phyloP scores from a whole-genome alignment of 2,113 vertebrate genomes.

The Hassar affinis region DNA sequence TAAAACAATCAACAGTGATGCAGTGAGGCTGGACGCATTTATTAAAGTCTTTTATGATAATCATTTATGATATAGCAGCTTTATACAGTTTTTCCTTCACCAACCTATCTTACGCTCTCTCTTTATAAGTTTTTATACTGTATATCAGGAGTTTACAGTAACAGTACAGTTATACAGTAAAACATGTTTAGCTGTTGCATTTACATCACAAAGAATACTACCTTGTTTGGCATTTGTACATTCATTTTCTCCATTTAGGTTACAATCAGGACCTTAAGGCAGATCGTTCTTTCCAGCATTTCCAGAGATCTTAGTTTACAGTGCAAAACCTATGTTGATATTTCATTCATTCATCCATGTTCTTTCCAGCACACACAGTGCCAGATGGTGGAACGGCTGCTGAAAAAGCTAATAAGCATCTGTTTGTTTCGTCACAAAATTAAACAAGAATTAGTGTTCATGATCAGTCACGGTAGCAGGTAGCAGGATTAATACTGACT shows the following conservation, averaged over 20 bases:
- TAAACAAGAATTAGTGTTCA: slow-evolving; percentile 13
- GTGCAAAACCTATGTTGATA: slow-evolving; percentile 39
- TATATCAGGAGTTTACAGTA: neutral
- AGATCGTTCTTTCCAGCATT: slow-evolving; percentile 7
- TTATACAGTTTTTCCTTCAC: no score
- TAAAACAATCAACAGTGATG: no score
- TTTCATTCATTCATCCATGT: slow-evolving; percentile 29
- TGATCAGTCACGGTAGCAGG: no score
- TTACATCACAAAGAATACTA: neutral
- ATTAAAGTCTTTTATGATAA: no score
- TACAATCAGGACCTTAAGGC: neutral
- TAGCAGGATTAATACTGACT: no score
- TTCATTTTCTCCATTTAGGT: neutral
- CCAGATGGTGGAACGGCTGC: slow-evolving; percentile 49
- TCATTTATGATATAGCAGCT: no score
- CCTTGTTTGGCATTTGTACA: neutral
- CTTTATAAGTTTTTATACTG: neutral
- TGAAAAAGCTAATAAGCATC: slow-evolving; percentile 42
- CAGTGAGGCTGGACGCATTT: no score
- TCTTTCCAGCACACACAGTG: slow-evolving; percentile 9
- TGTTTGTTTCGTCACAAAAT: slow-evolving; percentile 39
- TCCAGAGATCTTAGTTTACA: neutral
- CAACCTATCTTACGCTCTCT: no score
- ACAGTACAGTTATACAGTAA: neutral
- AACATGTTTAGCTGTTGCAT: neutral